phyloP scores from a whole-genome alignment of 2,888 invertebrate species.

The Papilio demoleus region DNA sequence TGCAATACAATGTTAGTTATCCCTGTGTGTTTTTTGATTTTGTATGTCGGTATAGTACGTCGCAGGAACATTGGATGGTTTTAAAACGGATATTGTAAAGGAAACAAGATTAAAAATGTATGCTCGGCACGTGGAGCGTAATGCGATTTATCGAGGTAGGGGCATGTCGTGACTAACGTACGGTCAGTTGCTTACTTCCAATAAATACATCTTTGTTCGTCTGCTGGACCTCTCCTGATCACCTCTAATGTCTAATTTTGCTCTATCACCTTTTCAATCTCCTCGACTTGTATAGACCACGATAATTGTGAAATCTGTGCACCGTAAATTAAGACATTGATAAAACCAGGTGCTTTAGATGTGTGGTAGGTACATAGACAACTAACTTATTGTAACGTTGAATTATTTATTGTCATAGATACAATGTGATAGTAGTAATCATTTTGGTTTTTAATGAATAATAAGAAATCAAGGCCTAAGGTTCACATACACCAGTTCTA shows the following conservation, averaged over 20 bases:
- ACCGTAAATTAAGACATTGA: not conserved
- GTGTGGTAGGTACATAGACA: not conserved
- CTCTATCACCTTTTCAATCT: not conserved
- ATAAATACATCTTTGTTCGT: constrained; percentile 65
- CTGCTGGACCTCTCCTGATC: constrained; percentile 46
- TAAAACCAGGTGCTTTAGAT: not conserved
- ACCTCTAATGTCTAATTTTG: constrained; percentile 5
- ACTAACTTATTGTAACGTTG: too few relatives aligned
- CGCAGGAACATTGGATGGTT: constrained; percentile 52
- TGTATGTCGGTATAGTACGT: constrained; percentile 26
- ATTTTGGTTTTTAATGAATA: too few relatives aligned
- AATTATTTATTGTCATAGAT: too few relatives aligned
- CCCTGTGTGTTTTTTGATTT: not conserved
- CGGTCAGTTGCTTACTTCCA: constrained; percentile 59
- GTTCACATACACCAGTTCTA: too few relatives aligned
- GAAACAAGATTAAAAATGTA: constrained; percentile 83
- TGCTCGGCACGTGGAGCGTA: constrained; percentile 80
- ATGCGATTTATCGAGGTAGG: constrained; percentile 80
- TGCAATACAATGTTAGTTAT: not conserved
- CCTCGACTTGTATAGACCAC: not conserved
- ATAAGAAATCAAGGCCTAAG: too few relatives aligned
- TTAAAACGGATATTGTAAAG: constrained; percentile 75
- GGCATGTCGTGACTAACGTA: constrained; percentile 72
- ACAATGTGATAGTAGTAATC: too few relatives aligned
- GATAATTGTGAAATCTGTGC: not conserved